Base-by-base conservation (phyloP, 2,797 vertebrate species). In the Eidolon dupreanum region DNA sequence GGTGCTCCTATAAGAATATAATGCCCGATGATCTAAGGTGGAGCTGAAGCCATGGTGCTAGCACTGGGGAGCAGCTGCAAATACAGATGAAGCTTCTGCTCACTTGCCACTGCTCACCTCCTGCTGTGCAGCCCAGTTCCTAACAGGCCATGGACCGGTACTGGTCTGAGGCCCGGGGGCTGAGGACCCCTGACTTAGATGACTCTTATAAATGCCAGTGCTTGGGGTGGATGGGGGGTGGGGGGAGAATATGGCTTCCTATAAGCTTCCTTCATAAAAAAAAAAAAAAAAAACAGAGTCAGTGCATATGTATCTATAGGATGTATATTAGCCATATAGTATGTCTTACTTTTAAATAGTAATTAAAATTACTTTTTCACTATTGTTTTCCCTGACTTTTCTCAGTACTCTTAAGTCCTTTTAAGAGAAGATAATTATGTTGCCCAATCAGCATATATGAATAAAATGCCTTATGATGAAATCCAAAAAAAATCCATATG, bases 261-360 rank as follows among this genome's bases (percentile, higher is more conserved):
- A 49, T 74, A 73, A 33, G 24, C 22, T 78, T 51, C 46, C 81
- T 83, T 89, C 24, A 90, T 82, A 49, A 85, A 63, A 88, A 89
- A 89, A 74, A 10, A 74, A 10, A 33, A 33, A 33, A 33, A 33
- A 33, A 33, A 33, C 65, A 87, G 73, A 75, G 20, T 68, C 66
- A 93, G 19, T 41, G 3, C 15, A 36, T 65, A 51, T 55, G 12
- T 53, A 19, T 57, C 16, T 63, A n/a, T 28, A 71, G 17, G 28
- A 77, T 70, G 1, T 7, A 31, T 87, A 57, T 82, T 81, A 85
- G 71, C 81, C 74, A n/a, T 65, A 68, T 46, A 65, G 11, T 73
- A 57, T 31, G 51, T 75, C 38, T 75, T 88, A 83, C 22, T 41
- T 97, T 94, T 75, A 22, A 90, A 94, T 88, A 90, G 10, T 71